Conservation (phyloP, 2,888 invertebrate species). For the Drosophila suboccidentalis region DNA sequence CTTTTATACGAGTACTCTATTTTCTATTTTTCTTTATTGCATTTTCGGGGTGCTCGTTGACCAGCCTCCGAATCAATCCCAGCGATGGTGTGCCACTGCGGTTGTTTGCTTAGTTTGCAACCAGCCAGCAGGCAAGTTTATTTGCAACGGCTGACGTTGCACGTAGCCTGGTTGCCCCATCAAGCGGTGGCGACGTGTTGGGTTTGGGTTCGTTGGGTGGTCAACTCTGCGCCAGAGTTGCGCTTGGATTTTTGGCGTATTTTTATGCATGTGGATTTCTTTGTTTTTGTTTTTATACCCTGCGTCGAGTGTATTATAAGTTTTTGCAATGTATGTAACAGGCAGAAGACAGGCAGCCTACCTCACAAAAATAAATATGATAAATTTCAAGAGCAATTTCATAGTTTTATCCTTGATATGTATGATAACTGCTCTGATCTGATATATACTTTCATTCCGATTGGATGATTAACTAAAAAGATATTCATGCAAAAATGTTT, state of each 20-base stretch:
- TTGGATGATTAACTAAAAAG: too few species aligned
- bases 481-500: too few species aligned
- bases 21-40: slow-evolving; percentile 2
- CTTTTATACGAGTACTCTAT: slow-evolving; percentile 24
- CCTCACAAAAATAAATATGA: too few species aligned
- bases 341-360: too few species aligned
- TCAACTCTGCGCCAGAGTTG: slow-evolving; percentile 44
- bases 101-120: slow-evolving; percentile 55
- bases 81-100: slow-evolving; percentile 29
- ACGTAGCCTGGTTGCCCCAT: slow-evolving; percentile 57
- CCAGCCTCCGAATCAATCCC: slow-evolving; percentile 36
- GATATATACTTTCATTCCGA: too few species aligned
- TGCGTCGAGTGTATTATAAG: neutral
- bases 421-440: too few species aligned
- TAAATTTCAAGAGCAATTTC: neutral
- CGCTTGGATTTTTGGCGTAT: slow-evolving; percentile 45
- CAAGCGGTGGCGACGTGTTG: slow-evolving; percentile 16
- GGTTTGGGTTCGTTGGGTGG: slow-evolving; percentile 56
- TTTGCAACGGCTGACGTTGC: slow-evolving; percentile 62
- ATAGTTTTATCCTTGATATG: too few species aligned
- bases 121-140: slow-evolving; percentile 49
- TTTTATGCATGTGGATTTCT: slow-evolving; percentile 57
- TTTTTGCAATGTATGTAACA: neutral
- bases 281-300: slow-evolving; percentile 7
- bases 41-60: neutral